A percentile compares a stretch with the other conserved stretches of the same genome.
Conservation (phyloP, 2,113 vertebrate species). For the Echinops telfairi region DNA sequence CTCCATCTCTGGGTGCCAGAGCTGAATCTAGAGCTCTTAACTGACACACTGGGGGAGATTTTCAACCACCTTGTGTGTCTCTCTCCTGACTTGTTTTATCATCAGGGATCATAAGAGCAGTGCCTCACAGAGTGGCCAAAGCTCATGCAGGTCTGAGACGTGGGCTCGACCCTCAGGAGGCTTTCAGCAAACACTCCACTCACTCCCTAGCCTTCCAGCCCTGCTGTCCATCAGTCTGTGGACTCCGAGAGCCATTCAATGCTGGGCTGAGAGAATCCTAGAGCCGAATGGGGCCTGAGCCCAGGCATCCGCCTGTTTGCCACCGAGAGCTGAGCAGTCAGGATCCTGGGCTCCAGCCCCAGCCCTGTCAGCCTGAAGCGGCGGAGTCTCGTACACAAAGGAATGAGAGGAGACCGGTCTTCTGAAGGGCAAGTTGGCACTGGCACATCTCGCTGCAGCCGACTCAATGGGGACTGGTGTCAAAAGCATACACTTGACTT, state of each 20-base stretch:
- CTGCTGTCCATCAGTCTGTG: background rate
- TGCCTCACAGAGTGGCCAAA: background rate
- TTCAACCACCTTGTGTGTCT: background rate
- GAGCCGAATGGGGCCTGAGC: background rate
- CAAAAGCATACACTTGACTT: background rate
- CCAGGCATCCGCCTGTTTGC: background rate
- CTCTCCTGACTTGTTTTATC: too few species aligned
- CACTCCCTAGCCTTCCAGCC: background rate
- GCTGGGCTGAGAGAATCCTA: background rate
- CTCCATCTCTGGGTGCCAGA: background rate
- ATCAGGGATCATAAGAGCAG: background rate
- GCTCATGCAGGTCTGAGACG: background rate
- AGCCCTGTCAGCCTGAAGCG: background rate
- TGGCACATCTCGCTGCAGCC: background rate
- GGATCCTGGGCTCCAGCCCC: background rate
- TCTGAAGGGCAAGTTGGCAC: background rate
- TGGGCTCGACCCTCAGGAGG: background rate
- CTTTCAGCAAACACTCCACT: background rate
- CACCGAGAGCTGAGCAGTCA: background rate
- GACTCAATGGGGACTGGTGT: too few species aligned
- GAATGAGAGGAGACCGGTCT: background rate
- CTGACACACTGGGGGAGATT: background rate
- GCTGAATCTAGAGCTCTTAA: background rate
- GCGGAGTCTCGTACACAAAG: background rate
- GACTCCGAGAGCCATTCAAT: background rate